Evolutionary conservation across 2,888 invertebrate species (phyloP), one percentile per base, ranked within the genome.

Genomic region (Drosophila villosipedis): DNA sequence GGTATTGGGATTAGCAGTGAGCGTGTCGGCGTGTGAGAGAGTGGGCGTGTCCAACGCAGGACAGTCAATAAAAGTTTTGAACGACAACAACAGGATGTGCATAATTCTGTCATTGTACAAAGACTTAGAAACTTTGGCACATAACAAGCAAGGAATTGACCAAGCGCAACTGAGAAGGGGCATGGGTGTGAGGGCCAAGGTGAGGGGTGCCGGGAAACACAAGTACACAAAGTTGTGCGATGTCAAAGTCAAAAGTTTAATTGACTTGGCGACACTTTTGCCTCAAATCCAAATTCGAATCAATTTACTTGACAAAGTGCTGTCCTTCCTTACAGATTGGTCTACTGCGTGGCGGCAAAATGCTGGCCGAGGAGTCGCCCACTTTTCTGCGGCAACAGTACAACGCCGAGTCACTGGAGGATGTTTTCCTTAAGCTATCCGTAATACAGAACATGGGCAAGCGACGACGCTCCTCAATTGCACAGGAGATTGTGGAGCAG

Each of bases 351-450:
- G 96, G 97, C 22, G 97, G 97, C 5, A 95, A 95, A 85, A 96
- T 97, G 94, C 93, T 97, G n/a, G 97, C 97, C 1, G 97, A 97
- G 91, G 97, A 97, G 91, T 95, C 97, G 0, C 97, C 97, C 2
- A 94, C 94, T n/a, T 95, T 94, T 68, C 94, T 97, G 22, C 95
- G 97, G 78, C 94, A 95, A 54, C 95, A 96, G 80, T 97, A 96
- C 92, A 95, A 95, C 70, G 95, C 96, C 1, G 96, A 96, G 30
- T 96, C 96, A 9, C 93, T 97, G 25, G 97, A 97, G 91, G 96
- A 96, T 9, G 97, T 97, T 1, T 97, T 97, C 92, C 93, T 97
- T 0, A 97, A 97, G 92, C 94, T 97, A 2, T 96, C 97, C 19
- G 96, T 96, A 0, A 93, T 96, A 61, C 97, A 97, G 93, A 97